Evolutionary conservation across 2,888 invertebrate species (phyloP).

Genomic region (Rhagium mordax): DNA sequence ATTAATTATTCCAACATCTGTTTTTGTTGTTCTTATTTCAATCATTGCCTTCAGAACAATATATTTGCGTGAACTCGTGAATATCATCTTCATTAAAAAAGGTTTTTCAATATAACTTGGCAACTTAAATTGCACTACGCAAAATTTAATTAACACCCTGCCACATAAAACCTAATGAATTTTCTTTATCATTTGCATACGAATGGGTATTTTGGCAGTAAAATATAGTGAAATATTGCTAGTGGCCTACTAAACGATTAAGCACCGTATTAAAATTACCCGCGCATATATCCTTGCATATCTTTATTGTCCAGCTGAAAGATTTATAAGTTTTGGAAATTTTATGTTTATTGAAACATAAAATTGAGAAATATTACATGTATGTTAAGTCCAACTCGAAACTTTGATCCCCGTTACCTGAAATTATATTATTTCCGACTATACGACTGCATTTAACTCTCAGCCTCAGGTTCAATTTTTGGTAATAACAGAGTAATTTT

Average conservation of each 20-base stretch:
- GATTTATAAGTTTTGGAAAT: background rate
- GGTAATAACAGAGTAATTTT: no score
- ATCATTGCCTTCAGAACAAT: background rate
- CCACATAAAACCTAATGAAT: constrained; percentile 36
- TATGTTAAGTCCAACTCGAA: no score
- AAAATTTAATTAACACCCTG: constrained; percentile 31
- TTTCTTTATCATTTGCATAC: constrained; percentile 36
- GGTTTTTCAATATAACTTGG: constrained; percentile 2
- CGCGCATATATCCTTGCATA: background rate
- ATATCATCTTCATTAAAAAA: background rate
- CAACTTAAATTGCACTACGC: background rate
- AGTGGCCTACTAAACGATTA: constrained; percentile 7
- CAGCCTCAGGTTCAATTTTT: no score
- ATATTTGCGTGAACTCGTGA: background rate
- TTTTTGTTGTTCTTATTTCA: constrained; percentile 1
- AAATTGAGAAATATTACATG: no score
- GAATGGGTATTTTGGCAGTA: constrained; percentile 34
- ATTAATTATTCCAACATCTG: background rate
- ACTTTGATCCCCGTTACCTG: no score
- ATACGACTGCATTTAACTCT: no score
- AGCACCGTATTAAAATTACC: constrained; percentile 3
- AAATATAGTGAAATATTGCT: constrained; percentile 24
- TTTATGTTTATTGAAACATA: no score
- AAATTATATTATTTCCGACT: no score
- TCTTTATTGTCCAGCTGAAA: background rate